Percentiles rank a stretch among this genome's conserved stretches.
Conservation (phyloP, 2,888 invertebrate species). For the Boloria selene region DNA sequence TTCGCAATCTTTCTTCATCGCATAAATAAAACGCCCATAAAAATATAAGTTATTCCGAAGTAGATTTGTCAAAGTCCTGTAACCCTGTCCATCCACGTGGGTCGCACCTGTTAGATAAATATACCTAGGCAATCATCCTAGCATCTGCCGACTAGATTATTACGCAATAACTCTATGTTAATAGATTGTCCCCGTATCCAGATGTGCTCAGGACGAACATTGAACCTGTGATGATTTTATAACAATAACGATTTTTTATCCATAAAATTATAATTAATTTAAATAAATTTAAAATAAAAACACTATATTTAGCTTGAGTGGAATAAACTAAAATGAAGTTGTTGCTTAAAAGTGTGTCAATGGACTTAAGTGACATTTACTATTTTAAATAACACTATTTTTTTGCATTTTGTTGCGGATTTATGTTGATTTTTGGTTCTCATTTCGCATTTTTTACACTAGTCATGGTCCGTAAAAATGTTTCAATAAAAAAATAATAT, state of each 20-base stretch:
- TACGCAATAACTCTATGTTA: conserved; percentile 72
- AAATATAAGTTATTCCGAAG: conserved; percentile 28
- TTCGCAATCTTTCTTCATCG: conserved; percentile 25
- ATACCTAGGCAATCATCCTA: conserved; percentile 72
- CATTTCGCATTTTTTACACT: no score
- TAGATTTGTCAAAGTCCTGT: conserved; percentile 40
- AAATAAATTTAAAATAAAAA: no score
- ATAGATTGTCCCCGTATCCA: conserved; percentile 64
- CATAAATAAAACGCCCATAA: conserved; percentile 30
- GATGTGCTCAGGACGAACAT: conserved; percentile 63
- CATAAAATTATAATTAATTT: conserved; percentile 12
- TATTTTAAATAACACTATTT: no score
- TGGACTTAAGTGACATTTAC: no score
- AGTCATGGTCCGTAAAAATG: no score
- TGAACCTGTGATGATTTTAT: conserved; percentile 68
- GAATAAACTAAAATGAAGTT: no score
- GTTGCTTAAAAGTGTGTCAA: no score
- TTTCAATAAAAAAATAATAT: no score
- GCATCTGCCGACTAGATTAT: conserved; percentile 76
- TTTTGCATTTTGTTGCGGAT: no score
- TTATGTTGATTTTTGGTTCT: no score
- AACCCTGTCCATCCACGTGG: conserved; percentile 68
- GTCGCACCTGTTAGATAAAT: conserved; percentile 77
- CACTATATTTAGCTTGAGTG: no score
- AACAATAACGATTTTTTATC: conserved; percentile 19